Evolutionary conservation across 1,140 invertebrate species (phyloP).

Genomic region (Pentalonia nigronervosa): DNA sequence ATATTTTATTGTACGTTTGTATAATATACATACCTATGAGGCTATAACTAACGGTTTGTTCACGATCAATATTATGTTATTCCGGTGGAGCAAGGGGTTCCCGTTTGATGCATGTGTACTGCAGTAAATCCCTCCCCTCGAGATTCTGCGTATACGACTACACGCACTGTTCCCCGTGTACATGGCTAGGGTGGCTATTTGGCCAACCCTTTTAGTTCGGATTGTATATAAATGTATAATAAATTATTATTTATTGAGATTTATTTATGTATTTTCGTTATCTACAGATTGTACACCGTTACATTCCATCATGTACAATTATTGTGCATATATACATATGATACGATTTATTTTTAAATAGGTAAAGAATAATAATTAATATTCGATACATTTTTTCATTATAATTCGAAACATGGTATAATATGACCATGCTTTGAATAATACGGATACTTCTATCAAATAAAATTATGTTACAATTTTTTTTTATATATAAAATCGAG

Average conservation of each 20-base stretch:
- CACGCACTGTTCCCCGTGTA: not conserved
- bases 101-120: not conserved
- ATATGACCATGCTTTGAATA: not conserved
- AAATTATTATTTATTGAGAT: not conserved
- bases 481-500: no score
- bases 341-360: not conserved
- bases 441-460: not conserved
- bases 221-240: not conserved
- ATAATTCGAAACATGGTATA: not conserved
- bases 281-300: not conserved
- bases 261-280: not conserved
- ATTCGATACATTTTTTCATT: not conserved
- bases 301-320: not conserved
- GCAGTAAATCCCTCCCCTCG: not conserved
- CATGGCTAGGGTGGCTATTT: not conserved
- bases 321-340: not conserved
- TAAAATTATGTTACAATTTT: not conserved
- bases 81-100: not conserved
- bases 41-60: not conserved
- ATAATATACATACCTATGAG: not conserved
- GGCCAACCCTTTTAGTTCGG: not conserved
- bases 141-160: not conserved
- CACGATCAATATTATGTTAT: not conserved
- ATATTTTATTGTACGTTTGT: not conserved
- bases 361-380: not conserved